Evolutionary conservation across 2,797 vertebrate species (phyloP), one percentile per base, ranked within the genome.

Genomic region (Mergus octosetaceus): DNA sequence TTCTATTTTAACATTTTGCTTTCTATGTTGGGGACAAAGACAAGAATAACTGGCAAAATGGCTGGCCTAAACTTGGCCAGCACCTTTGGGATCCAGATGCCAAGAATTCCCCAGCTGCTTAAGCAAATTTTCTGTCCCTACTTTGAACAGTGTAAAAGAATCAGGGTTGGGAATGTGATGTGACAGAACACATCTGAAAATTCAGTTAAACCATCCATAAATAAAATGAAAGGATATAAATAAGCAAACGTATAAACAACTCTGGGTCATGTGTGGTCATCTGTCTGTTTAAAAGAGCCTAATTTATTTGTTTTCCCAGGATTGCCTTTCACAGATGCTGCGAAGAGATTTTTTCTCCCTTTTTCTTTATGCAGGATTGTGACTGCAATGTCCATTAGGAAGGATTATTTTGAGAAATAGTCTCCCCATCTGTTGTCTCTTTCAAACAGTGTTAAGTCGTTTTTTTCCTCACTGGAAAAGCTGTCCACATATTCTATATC

Each of bases 391-490:
- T 69, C 68, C 62, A 68, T 96, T 89, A 90, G 64, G 66, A 71
- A 96, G 83, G 86, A 92, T 91, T 93, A 87, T 91, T 95, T 87
- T 66, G 79, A 87, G 68, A 93, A 88, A 82, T 11, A 68, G 70
- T 87, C 60, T 85, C 27, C 18, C 21, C 65, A 87, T 90, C 91
- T 94, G 85, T 43, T 89, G 5, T 54, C 71, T 93, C 68, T 95
- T 94, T 93, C 27, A 71, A 94, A 85, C 76, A 34, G 58, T 70
- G n/a, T 78, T 94, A 86, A 94, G 74, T 56, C 92, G 34, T 32
- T 76, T 88, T 66, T 78, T 95, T 75, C 28, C 64, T 90, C 28
- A 25, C 28, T 54, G 21, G 11, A 38, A 80, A 70, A 87, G 25
- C 43, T 32, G 22, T 72, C 54, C 72, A n/a, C 72, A 10, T 86